These are phyloP conservation scores for Pomatorhinus ruficollis DNA, from an alignment of 2,113 vertebrate genomes.

Conservation along the genomic window DNA sequence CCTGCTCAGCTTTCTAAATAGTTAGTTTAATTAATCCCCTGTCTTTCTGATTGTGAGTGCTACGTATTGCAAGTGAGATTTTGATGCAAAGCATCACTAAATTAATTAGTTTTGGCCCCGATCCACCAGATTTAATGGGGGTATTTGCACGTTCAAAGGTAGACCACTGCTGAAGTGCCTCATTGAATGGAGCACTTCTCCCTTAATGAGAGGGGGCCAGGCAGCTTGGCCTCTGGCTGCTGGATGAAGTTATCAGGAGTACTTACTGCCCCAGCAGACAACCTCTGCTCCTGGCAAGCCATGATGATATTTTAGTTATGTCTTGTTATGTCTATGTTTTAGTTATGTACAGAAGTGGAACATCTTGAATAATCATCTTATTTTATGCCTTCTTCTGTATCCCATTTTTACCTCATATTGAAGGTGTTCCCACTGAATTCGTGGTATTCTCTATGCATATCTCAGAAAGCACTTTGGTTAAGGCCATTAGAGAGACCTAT, in stretches of 20 bases:
- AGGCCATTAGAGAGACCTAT: background rate
- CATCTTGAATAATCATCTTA: background rate
- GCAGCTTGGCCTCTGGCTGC: background rate
- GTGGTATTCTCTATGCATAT: background rate
- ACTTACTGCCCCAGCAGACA: background rate
- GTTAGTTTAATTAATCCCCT: constrained; percentile 58
- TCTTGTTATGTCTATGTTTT: background rate
- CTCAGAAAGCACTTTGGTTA: background rate
- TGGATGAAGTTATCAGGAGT: background rate
- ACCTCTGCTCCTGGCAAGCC: background rate
- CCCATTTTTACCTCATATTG: background rate
- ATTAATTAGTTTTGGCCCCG: constrained; percentile 63
- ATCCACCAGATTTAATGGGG: constrained; percentile 55
- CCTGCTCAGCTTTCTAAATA: constrained; percentile 44
- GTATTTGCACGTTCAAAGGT: constrained; percentile 50
- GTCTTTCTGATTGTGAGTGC: constrained; percentile 42
- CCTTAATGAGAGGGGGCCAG: constrained; percentile 18
- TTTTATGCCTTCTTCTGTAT: background rate
- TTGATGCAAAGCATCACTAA: constrained; percentile 51
- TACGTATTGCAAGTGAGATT: constrained; percentile 25
- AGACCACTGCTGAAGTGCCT: constrained; percentile 52
- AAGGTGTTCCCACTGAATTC: background rate
- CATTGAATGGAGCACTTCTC: constrained; percentile 42
- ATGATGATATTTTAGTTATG: background rate
- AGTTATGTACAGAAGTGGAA: background rate